Conservation (phyloP, 1,140 invertebrate species). For the Drosophila suzukii region DNA sequence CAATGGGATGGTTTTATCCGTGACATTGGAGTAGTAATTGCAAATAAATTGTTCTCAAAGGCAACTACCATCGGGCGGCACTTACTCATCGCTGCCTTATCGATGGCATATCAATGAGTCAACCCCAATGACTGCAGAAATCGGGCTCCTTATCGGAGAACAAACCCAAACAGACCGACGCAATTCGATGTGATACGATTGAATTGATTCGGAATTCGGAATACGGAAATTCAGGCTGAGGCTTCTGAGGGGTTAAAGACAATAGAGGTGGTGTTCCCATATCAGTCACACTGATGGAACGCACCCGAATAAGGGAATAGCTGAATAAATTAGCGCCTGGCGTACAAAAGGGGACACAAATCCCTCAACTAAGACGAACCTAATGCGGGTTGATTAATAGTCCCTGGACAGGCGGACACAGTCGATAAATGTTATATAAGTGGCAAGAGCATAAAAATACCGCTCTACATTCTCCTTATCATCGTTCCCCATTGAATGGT, state of each 20-base stretch:
- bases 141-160: slow-evolving; percentile 14
- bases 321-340: neutral
- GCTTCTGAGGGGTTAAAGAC: slow-evolving; percentile 5
- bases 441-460: slow-evolving; percentile 26
- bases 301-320: slow-evolving; percentile 33
- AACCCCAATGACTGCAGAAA: slow-evolving; percentile 9
- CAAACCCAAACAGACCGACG: slow-evolving; percentile 34
- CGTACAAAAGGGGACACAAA: slow-evolving; percentile 2
- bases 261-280: slow-evolving; percentile 19
- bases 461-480: slow-evolving; percentile 19
- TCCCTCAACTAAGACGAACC: slow-evolving; percentile 30
- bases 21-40: slow-evolving; percentile 25
- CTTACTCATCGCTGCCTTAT: slow-evolving; percentile 37
- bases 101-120: slow-evolving; percentile 32
- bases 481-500: slow-evolving; percentile 14
- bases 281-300: slow-evolving; percentile 69
- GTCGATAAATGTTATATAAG: slow-evolving; percentile 38
- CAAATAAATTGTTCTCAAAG: slow-evolving; percentile 8
- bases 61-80: neutral
- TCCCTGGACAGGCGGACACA: slow-evolving; percentile 37
- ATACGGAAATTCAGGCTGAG: slow-evolving; percentile 1
- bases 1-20: slow-evolving; percentile 1
- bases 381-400: slow-evolving; percentile 77
- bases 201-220: slow-evolving; percentile 30
- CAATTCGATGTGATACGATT: slow-evolving; percentile 22